phyloP scores from a whole-genome alignment of 2,888 invertebrate species.

The Tanaodytes sp. region DNA sequence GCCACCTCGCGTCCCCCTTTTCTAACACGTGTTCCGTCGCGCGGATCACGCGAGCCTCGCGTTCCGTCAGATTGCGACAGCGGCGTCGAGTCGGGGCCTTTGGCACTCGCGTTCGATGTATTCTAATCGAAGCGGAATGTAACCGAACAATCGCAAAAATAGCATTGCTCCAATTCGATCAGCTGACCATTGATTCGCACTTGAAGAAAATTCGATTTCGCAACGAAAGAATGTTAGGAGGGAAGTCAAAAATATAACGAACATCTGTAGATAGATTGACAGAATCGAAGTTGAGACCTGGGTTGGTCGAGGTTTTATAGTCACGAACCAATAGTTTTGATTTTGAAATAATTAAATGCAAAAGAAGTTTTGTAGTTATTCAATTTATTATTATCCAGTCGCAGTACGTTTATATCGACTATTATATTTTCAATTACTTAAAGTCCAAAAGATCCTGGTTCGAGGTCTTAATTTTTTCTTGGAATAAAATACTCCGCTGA shows the following conservation, averaged over 20 bases:
- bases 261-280: neutral
- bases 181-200: constrained; percentile 31
- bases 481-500: constrained; percentile 65
- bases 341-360: no score
- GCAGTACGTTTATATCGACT: no score
- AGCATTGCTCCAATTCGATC: constrained; percentile 44
- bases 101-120: constrained; percentile 34
- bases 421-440: no score
- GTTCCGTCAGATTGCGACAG: constrained; percentile 45
- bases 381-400: no score
- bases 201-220: constrained; percentile 23
- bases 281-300: no score
- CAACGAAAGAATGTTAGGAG: constrained; percentile 24
- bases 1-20: constrained; percentile 43
- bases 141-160: constrained; percentile 39
- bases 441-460: no score
- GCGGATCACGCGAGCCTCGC: constrained; percentile 29
- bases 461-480: no score
- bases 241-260: constrained; percentile 31
- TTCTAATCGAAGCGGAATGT: constrained; percentile 37
- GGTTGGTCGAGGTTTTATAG: no score
- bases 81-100: constrained; percentile 16
- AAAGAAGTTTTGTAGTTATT: no score
- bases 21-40: constrained; percentile 51
- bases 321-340: no score